Evolutionary conservation across 2,797 vertebrate species (phyloP).

Genomic region (Babyrousa celebensis): DNA sequence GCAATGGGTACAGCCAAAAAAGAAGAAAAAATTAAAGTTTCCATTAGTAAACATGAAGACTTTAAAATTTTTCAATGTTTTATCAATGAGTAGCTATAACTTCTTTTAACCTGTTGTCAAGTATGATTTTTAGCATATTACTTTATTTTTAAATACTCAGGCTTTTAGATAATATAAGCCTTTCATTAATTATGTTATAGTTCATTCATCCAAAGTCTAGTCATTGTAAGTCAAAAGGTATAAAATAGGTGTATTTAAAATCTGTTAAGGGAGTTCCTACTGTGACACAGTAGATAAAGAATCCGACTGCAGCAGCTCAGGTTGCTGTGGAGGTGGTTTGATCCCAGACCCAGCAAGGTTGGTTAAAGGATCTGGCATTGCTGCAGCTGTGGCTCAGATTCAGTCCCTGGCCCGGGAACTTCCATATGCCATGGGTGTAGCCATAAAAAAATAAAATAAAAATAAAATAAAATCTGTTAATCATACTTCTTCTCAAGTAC

Average conservation of each 20-base stretch:
- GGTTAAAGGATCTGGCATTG: no score
- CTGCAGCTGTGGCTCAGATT: no score
- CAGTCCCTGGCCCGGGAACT: no score
- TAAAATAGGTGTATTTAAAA: constrained; percentile 42
- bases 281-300: no score
- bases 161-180: neutral
- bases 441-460: no score
- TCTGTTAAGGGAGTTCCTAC: no score
- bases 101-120: neutral
- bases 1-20: no score
- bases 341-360: no score
- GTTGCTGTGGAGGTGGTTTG: no score
- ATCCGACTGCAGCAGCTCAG: no score
- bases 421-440: no score
- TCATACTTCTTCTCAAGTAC: neutral
- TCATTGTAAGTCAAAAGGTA: neutral
- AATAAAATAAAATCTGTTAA: neutral
- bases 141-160: constrained; percentile 21
- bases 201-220: neutral
- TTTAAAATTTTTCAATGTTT: constrained; percentile 30
- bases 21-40: constrained; percentile 52
- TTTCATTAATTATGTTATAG: constrained; percentile 21
- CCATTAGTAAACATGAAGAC: neutral
- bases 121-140: constrained; percentile 16
- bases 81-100: neutral